These are phyloP conservation scores for Campylomormyrus numenius DNA, from an alignment of 2,113 vertebrate genomes.

Conservation along the genomic window DNA sequence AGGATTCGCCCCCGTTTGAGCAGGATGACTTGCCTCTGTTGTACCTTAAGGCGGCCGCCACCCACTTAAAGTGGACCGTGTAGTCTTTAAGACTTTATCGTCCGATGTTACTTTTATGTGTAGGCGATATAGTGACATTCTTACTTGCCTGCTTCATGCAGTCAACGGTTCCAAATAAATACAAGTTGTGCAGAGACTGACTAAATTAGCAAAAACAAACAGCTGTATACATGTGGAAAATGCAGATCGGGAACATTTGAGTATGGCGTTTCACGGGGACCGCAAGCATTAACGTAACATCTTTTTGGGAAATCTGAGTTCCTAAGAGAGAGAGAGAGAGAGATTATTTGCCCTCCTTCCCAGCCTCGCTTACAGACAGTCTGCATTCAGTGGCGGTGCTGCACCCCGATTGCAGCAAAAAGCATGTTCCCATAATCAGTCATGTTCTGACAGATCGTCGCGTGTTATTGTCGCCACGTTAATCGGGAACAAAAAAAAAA, in stretches of 20 bases:
- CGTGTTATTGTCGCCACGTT: neutral
- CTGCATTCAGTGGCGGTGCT: neutral
- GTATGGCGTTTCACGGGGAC: neutral
- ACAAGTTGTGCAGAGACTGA: neutral
- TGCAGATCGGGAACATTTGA: neutral
- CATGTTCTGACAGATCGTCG: slow-evolving; percentile 32
- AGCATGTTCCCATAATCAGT: slow-evolving; percentile 29
- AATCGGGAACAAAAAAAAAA: neutral
- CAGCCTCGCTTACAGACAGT: neutral
- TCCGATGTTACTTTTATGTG: neutral
- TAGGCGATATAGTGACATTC: neutral
- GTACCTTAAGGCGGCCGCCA: neutral
- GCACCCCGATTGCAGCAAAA: slow-evolving; percentile 1
- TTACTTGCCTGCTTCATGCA: neutral
- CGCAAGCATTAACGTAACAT: neutral
- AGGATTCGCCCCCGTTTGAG: slow-evolving; percentile 27
- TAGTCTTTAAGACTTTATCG: neutral
- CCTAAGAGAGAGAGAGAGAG: neutral
- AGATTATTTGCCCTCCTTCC: neutral
- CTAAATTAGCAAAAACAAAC: neutral
- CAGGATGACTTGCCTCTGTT: slow-evolving; percentile 28
- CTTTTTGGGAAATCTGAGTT: neutral
- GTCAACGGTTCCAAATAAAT: neutral
- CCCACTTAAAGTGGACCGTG: neutral
- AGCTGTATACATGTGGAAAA: neutral